Evolutionary conservation across 2,888 invertebrate genomes (phyloP), one percentile per base, ranked within the genome.

Genomic region (Lampropteryx suffumata): DNA sequence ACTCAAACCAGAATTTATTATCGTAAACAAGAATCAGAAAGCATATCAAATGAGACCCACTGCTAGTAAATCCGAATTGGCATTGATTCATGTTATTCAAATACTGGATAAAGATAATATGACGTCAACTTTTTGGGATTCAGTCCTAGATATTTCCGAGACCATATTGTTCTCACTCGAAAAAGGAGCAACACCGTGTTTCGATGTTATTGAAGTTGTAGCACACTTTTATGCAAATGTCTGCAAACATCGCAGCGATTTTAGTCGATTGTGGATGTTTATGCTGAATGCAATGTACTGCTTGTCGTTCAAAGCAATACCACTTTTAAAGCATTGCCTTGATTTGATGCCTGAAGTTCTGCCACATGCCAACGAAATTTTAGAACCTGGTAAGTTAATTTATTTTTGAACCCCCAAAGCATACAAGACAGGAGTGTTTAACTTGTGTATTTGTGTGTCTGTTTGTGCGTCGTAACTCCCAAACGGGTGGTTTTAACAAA

Each of bases 281-380:
- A 72, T 90, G 45, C 57, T 90, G 34, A 86, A 90, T 62, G 87
- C 89, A 2, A 82, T 91, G 84, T 91, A 91, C 58, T 89, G 88
- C 52, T 71, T 88, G 21, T 78, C 82, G 39, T 88, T 68, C 51
- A 90, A 84, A 65, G 74, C 86, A 1, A 67, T 86, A 9, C 69
- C 79, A 5, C 63, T 91, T 1, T 75, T 90, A 13, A 84, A 77
- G 50, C 79, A 84, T 47, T 87, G 88, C 52, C 57, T 91, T 14
- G 82, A 86, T 36, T 83, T 87, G 8, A 87, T 86, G 82, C 79
- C 79, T 69, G 76, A 79, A 37, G 63, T 88, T 21, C 66, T 90
- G 49, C 91, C 91, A 2, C 62, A 83, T 46, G 79, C 82, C 28
- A 82, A 84, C 56, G 73, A 79, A 76, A 72, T 75, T 43, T 67